Base-by-base conservation (phyloP, 1,140 invertebrate species). In the Drosophila saltans region DNA sequence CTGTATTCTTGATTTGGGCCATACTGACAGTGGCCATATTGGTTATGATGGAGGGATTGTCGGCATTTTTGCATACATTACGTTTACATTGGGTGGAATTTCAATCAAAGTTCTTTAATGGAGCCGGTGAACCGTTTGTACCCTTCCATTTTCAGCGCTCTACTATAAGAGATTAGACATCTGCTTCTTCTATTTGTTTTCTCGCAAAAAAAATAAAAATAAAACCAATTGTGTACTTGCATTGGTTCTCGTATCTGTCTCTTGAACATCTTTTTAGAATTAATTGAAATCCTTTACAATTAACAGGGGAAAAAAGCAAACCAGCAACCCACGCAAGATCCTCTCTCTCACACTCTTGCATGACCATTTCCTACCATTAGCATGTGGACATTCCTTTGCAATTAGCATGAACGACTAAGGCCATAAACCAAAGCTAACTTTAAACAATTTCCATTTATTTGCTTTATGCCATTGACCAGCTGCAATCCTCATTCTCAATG, bases 81-180 rank as follows among this genome's bases (percentile, higher is more conserved):
- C 95, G 97, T 92, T 93, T 97, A 8, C 97, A 97, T 91, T 97
- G 97, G 97, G 97, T 98, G n/a, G 97, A 98, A 92, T 98, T 98
- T 86, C 96, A 98, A 94, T 97, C 96, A 79, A 98, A 98, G 92
- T 98, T 98, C 90, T 98, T 98, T 90, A 89, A 92, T 10, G 97
- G 97, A 1, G 74, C 93, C 3, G 97, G 97, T 3, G 95, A 97
- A 66, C 72, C 94, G 5, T 98, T 98, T 93, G 93, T 94, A 52
- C 97, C 97, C 33, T 98, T 98, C 91, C 95, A 94, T 52, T 98
- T 98, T 92, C 57, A 41, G 9, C 62, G 65, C 9, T 88, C 83
- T 0, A 86, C 60, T 41, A 82, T 67, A 57, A 66, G 69, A 33
- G 59, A 43, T 69, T 67, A 69, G 40, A 9, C 16, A 16, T 16